These are phyloP conservation scores for Terrapene triunguis DNA, from an alignment of 2,113 vertebrate genomes.

Conservation along the genomic window DNA sequence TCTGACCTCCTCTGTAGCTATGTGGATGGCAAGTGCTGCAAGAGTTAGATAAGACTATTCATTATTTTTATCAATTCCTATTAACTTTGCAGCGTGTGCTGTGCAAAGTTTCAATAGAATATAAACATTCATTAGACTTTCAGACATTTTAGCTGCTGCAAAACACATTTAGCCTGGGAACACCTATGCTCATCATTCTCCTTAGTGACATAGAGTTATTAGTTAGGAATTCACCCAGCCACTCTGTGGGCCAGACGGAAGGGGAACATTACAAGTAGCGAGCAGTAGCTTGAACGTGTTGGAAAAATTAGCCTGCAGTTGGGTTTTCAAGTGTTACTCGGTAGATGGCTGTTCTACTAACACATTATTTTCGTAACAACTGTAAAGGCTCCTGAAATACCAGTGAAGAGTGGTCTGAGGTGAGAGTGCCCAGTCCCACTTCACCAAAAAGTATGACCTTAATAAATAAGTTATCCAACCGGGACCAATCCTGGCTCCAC, in stretches of 20 bases:
- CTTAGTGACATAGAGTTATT: background rate
- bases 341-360: background rate
- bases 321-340: background rate
- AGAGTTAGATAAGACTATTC: background rate
- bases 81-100: background rate
- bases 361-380: background rate
- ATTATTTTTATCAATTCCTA: conserved; percentile 3
- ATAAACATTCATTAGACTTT: conserved; percentile 8
- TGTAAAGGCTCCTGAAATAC: background rate
- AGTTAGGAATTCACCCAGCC: background rate
- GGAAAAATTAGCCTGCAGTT: background rate
- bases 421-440: conserved; percentile 4
- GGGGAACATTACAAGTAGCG: background rate
- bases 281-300: background rate
- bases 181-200: conserved; percentile 6
- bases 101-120: background rate
- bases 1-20: background rate
- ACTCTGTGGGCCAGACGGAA: background rate
- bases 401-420: background rate
- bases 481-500: background rate
- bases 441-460: conserved; percentile 24
- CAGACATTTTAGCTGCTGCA: background rate
- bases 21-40: background rate
- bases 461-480: conserved; percentile 23
- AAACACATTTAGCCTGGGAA: background rate